Percentiles rank a stretch among this genome's conserved stretches.
Evolutionary conservation across 2,113 vertebrate species (phyloP).

Genomic region (Recurvirostra avosetta): DNA sequence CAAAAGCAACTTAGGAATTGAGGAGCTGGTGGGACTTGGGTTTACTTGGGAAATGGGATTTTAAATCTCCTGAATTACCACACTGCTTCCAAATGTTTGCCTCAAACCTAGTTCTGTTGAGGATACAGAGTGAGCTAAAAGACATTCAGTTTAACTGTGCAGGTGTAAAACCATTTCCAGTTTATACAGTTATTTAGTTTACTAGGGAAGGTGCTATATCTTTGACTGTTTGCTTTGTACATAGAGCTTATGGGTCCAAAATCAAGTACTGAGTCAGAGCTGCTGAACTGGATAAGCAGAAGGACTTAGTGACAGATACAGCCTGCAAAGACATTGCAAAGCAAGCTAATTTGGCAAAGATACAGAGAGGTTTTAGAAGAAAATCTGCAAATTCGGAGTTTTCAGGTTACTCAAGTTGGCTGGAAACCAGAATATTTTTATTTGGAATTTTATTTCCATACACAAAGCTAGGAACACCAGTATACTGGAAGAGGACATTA

Average conservation of each 20-base stretch:
- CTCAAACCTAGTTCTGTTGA: not conserved
- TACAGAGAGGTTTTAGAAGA: not conserved
- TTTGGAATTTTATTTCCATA: not conserved
- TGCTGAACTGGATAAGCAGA: not conserved
- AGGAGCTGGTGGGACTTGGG: not conserved
- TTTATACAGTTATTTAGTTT: not conserved
- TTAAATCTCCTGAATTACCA: not conserved
- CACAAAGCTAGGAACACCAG: not conserved
- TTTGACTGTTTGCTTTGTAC: not conserved
- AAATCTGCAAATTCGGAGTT: not conserved
- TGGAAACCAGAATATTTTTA: not conserved
- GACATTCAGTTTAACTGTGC: not conserved
- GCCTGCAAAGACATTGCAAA: not conserved
- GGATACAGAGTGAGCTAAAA: not conserved
- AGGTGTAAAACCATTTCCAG: not conserved
- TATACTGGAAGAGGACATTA: not conserved
- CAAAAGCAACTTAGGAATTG: not conserved
- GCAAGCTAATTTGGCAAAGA: not conserved
- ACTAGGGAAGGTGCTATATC: not conserved
- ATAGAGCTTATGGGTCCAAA: not conserved
- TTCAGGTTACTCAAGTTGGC: not conserved
- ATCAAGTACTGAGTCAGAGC: not conserved
- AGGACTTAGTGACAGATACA: not conserved
- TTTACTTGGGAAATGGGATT: not conserved
- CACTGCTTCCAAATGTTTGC: not conserved